These are phyloP conservation scores for Syrmaticus mikado DNA, from an alignment of 2,113 vertebrate genomes.

Conservation along the genomic window DNA sequence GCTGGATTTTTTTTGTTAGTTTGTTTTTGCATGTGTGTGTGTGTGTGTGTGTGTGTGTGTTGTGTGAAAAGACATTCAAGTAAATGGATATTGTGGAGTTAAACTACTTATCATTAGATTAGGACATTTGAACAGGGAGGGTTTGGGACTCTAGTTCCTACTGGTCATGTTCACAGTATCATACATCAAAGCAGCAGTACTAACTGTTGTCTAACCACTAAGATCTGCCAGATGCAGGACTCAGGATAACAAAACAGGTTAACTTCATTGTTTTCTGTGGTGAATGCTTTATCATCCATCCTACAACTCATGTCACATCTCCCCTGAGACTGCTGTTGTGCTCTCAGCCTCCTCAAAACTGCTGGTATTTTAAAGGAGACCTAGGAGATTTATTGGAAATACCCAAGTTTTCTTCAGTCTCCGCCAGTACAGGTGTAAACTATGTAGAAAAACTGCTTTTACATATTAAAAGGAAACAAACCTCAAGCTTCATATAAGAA, in stretches of 20 bases:
- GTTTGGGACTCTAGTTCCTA: background rate
- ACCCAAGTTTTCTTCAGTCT: background rate
- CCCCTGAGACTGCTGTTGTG: too few relatives aligned
- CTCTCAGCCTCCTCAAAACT: background rate
- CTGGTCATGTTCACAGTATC: background rate
- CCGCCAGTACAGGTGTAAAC: background rate
- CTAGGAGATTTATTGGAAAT: background rate
- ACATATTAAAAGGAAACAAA: rapidly evolving
- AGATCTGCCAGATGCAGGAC: background rate
- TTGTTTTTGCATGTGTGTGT: too few relatives aligned
- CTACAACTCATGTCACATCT: background rate
- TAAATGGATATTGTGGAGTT: background rate
- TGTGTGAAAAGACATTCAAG: background rate
- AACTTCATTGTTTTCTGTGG: background rate
- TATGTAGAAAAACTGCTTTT: background rate
- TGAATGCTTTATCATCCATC: background rate
- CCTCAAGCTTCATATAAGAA: rapidly evolving
- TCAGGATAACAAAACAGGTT: background rate
- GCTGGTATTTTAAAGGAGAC: background rate
- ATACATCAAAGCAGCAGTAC: background rate
- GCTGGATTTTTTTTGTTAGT: too few relatives aligned
- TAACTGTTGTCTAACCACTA: background rate
- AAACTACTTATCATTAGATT: background rate
- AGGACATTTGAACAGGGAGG: background rate
- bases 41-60: background rate